These are phyloP conservation scores for Lathronympha strigana DNA, from an alignment of 2,888 invertebrate species.

Conservation along the genomic window DNA sequence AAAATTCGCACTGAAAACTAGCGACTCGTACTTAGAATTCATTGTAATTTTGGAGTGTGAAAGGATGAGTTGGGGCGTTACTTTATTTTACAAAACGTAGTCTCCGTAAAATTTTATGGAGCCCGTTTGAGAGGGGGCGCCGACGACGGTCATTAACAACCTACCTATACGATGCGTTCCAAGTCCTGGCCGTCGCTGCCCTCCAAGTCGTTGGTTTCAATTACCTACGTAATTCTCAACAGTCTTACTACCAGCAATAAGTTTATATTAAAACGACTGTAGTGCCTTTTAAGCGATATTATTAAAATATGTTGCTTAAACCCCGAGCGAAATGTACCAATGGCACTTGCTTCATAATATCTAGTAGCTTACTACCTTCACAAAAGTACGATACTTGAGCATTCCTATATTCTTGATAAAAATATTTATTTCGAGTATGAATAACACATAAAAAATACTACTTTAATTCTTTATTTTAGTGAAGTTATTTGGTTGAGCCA, in stretches of 20 bases:
- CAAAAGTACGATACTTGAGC: no score
- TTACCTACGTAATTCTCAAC: constrained; percentile 65
- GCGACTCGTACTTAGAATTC: constrained; percentile 54
- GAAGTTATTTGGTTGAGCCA: no score
- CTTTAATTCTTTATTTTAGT: no score
- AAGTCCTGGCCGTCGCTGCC: constrained; percentile 45
- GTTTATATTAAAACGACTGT: constrained; percentile 52
- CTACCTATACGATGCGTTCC: constrained; percentile 60
- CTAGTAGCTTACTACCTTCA: no score
- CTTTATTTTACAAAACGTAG: constrained; percentile 75
- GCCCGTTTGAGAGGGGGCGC: constrained; percentile 63
- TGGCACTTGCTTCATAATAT: not conserved
- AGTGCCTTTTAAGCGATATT: constrained; percentile 34
- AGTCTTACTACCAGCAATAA: constrained; percentile 49
- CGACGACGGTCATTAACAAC: constrained; percentile 63
- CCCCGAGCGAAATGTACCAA: constrained; percentile 15
- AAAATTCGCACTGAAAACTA: constrained; percentile 50
- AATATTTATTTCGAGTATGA: no score
- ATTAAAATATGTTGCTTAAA: constrained; percentile 31
- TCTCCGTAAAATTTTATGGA: constrained; percentile 75
- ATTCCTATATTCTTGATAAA: no score
- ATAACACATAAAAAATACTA: no score
- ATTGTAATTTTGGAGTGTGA: constrained; percentile 56
- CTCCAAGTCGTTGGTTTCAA: constrained; percentile 68
- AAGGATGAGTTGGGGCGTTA: constrained; percentile 53